Evolutionary conservation across 2,888 invertebrate genomes (phyloP), one percentile per base, ranked within the genome.

Genomic region (Apoda limacodes): DNA sequence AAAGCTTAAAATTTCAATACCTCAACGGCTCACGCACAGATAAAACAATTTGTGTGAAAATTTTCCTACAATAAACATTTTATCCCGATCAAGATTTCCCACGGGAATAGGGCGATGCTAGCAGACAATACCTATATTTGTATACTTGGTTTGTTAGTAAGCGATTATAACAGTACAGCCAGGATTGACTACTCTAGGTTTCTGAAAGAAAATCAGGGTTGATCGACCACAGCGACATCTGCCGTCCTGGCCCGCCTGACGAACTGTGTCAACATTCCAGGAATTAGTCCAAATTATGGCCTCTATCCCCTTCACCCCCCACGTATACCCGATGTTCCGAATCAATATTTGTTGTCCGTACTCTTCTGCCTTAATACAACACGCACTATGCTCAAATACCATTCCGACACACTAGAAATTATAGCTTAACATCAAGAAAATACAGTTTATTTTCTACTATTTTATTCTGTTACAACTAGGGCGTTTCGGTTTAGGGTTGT

Each of bases 291-390:
- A 80, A 80, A 80, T 78, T 80, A 80, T 74, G 67, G 67, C 63
- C 71, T 53, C 68, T 61, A 60, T 54, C 50, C 56, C 43, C 50
- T 36, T 45, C 37, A 45, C 48, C 37, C 42, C 34, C 40, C 33
- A 43, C 50, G 40, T 42, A 33, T 39, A 47, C 60, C 60, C 67
- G 66, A 61, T 60, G 53, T 56, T 51, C 61, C 76, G 75, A 81
- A 81, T 81, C 82, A 81, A 81, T 82, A 81, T 82, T 82, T 82
- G 81, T 80, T 70, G 80, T 81, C 75, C 74, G 78, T 60, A 75
- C 80, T 80, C 78, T 78, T 80, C 80, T 78, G 68, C 69, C 75
- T 70, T 76, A 68, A 68, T 76, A 76, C 63, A 67, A 70, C 75
- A 80, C 78, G 78, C 78, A 78, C 69, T 68, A 66, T 67, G 56